Base-by-base conservation (phyloP, 1,140 invertebrate genomes). In the Drosophila willistoni region DNA sequence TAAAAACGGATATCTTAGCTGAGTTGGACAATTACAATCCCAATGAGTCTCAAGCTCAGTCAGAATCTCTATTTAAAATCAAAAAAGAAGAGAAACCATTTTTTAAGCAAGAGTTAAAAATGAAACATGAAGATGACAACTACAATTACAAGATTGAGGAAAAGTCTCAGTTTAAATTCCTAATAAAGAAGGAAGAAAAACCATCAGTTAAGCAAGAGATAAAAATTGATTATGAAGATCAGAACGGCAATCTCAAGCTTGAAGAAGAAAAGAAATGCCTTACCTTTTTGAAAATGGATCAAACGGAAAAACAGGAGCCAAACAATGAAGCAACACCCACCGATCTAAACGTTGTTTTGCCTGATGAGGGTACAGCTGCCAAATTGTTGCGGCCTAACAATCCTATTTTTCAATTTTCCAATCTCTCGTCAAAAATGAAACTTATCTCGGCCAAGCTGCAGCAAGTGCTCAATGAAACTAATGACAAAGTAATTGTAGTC, bases 401-500 rank as follows among this genome's bases (percentile, higher is more conserved):
- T 83, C 80, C 80, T 1, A 83, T 82, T 22, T 82, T 79, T 22
- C 61, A 83, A 2, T 69, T 79, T 2, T 1, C 4, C 1, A 55
- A 17, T 1, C 7, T 39, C 0, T 83, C 80, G 12, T n/a, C 80
- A 3, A 82, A 82, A 60, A 13, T 73, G n/a, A 47, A 62, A 44
- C 17, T 44, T 2, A 14, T 82, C 10, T 39, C 79, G 19, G 42
- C 7, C 0, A 82, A 70, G 14, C 17, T 82, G 14, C 19, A 83
- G 17, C 41, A 68, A 17, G 9, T 82, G 13, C 66, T 82, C 3
- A 17, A 36, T 1, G 36, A 36, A 2, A 83, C 80, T 13, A 67
- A 17, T 7, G 80, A 82, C 42, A 82, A 83, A 19, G 60, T 82
- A 7, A 83, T 82, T 39, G 65, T 82, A 1, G 76, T 79, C 12